phyloP scores from a whole-genome alignment of 2,888 invertebrate species.

The Auanema sp. region DNA sequence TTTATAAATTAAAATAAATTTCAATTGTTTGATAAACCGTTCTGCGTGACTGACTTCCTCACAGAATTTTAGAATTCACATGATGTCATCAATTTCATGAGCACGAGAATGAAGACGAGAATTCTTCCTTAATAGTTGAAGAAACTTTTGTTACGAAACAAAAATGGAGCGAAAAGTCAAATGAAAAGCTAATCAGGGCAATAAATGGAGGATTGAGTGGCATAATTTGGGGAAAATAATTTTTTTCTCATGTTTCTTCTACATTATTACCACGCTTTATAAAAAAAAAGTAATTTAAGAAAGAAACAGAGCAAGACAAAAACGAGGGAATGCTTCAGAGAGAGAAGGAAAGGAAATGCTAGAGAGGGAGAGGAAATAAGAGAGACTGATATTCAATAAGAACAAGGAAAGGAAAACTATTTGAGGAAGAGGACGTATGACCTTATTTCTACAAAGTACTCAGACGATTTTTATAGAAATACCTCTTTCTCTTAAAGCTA shows the following conservation, averaged over 20 bases:
- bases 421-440: neutral
- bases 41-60: no score
- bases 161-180: neutral
- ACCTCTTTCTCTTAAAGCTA: no score
- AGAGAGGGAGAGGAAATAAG: slow-evolving; percentile 4
- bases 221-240: neutral
- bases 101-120: no score
- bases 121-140: no score
- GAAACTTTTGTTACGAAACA: no score
- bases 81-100: no score
- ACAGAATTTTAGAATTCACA: no score
- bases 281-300: no score
- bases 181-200: slow-evolving; percentile 1
- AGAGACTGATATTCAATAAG: neutral
- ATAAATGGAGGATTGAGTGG: neutral
- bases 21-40: no score
- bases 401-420: slow-evolving; percentile 6
- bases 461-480: no score
- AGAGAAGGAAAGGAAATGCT: slow-evolving; percentile 4
- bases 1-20: no score
- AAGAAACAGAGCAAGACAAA: neutral
- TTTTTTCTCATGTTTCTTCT: neutral
- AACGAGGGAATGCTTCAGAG: slow-evolving; percentile 8
- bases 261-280: neutral
- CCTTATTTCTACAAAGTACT: no score